Percentiles rank a stretch among this genome's conserved stretches.
These are phyloP conservation scores for Mellivora capensis DNA, from an alignment of 2,113 vertebrate species.

Conservation along the genomic window DNA sequence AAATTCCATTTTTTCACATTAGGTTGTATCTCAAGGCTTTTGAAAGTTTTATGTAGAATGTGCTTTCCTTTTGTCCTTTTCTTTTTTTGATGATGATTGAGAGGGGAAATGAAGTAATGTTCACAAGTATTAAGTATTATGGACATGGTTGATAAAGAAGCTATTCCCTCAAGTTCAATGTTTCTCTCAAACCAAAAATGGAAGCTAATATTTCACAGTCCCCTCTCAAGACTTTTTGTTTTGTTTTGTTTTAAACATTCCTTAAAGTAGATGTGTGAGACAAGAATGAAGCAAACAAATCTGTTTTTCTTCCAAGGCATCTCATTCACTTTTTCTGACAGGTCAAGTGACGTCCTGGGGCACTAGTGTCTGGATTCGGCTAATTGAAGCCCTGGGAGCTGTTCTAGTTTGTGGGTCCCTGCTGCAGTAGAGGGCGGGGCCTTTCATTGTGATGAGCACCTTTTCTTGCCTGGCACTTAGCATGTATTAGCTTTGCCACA, in stretches of 20 bases:
- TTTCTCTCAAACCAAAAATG: not conserved
- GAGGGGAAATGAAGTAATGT: not conserved
- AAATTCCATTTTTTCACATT: slow-evolving; percentile 61
- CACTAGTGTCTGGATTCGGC: not conserved
- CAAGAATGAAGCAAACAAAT: not conserved
- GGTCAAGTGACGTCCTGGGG: rapidly evolving
- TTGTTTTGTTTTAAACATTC: not conserved
- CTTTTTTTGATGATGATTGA: not conserved
- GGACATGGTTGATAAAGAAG: not conserved
- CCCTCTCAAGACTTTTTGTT: not conserved
- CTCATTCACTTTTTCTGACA: not conserved
- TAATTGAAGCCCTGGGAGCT: not conserved
- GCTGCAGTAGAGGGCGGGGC: not conserved
- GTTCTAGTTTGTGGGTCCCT: not conserved
- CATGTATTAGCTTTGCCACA: not conserved
- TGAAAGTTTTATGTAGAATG: slow-evolving; percentile 16
- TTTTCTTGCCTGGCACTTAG: not conserved
- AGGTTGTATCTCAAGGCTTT: slow-evolving; percentile 42
- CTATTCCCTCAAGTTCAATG: not conserved
- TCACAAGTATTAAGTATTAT: not conserved
- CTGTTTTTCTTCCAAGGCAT: not conserved
- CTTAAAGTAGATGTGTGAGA: not conserved
- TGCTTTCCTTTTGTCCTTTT: not conserved
- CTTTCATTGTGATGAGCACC: not conserved
- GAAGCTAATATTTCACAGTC: not conserved